Evolutionary conservation across 2,888 invertebrate genomes (phyloP).

Genomic region (Nephrotoma guestfalica): DNA sequence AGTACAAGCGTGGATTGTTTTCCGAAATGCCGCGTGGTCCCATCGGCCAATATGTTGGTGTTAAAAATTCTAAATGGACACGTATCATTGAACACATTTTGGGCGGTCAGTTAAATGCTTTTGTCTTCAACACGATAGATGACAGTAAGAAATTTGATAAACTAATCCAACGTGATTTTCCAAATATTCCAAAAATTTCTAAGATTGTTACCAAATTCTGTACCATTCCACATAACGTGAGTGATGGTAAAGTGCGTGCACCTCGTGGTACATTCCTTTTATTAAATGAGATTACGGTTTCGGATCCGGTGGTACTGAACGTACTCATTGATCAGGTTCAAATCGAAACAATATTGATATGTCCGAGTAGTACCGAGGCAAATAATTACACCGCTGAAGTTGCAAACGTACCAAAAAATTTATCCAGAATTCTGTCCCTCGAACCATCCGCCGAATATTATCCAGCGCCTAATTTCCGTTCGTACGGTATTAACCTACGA

Average conservation of each 20-base stretch:
- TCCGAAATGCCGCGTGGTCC: conserved; percentile 64
- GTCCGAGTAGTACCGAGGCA: conserved; percentile 45
- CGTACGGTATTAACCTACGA: conserved; percentile 46
- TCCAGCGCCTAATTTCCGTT: conserved; percentile 63
- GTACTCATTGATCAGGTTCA: conserved; percentile 63
- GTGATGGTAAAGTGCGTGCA: conserved; percentile 19
- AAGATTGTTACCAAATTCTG: conserved; percentile 53
- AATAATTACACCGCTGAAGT: conserved; percentile 48
- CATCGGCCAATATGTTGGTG: conserved; percentile 42
- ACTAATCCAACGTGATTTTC: conserved; percentile 34
- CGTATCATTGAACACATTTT: conserved; percentile 62
- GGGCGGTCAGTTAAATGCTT: conserved; percentile 37
- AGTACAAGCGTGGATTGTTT: conserved; percentile 41
- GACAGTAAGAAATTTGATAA: conserved; percentile 40
- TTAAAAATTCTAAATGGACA: conserved; percentile 50
- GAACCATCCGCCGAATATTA: conserved; percentile 47
- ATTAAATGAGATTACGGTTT: conserved; percentile 57
- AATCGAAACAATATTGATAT: conserved; percentile 63
- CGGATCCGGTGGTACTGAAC: conserved; percentile 67
- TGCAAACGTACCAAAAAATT: conserved; percentile 51
- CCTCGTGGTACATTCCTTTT: conserved; percentile 29
- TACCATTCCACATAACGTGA: conserved; percentile 35
- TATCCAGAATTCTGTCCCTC: conserved; percentile 48
- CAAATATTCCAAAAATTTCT: conserved; percentile 35
- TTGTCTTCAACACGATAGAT: conserved; percentile 48